phyloP scores from a whole-genome alignment of 2,797 vertebrate genomes.

The Scyliorhinus canicula region DNA sequence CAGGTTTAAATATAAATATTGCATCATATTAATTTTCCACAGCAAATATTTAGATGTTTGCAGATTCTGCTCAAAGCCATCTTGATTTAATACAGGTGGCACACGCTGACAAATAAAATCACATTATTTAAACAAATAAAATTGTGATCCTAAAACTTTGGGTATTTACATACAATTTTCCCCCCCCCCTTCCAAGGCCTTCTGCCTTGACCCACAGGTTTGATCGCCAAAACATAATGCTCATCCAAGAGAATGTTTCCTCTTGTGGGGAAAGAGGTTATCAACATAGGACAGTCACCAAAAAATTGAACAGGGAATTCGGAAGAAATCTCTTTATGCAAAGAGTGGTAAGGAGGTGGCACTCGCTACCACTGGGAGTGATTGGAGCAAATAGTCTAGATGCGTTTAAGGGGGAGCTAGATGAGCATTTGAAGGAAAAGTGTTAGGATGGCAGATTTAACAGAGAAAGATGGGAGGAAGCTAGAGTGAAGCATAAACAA shows the following conservation, averaged over 20 bases:
- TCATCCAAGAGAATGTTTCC: neutral
- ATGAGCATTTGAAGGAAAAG: too few relatives aligned
- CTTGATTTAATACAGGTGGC: neutral
- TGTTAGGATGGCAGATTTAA: neutral
- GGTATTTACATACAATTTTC: neutral
- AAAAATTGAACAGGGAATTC: too few relatives aligned
- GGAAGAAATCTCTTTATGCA: too few relatives aligned
- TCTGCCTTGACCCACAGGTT: neutral
- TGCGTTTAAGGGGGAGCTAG: too few relatives aligned
- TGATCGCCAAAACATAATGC: neutral
- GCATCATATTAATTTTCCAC: neutral
- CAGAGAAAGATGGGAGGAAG: neutral
- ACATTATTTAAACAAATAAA: neutral
- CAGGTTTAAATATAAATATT: neutral
- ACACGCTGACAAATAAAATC: neutral
- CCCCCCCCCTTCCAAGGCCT: neutral
- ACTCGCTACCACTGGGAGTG: too few relatives aligned
- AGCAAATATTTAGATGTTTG: neutral
- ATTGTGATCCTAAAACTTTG: neutral
- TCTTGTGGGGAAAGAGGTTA: neutral
- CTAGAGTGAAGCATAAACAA: neutral
- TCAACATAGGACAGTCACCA: too few relatives aligned
- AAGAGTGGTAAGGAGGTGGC: too few relatives aligned
- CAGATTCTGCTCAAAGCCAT: neutral
- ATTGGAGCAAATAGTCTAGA: too few relatives aligned